Conservation (phyloP, 2,113 vertebrate genomes). For the Paracanthobrama guichenoti region DNA sequence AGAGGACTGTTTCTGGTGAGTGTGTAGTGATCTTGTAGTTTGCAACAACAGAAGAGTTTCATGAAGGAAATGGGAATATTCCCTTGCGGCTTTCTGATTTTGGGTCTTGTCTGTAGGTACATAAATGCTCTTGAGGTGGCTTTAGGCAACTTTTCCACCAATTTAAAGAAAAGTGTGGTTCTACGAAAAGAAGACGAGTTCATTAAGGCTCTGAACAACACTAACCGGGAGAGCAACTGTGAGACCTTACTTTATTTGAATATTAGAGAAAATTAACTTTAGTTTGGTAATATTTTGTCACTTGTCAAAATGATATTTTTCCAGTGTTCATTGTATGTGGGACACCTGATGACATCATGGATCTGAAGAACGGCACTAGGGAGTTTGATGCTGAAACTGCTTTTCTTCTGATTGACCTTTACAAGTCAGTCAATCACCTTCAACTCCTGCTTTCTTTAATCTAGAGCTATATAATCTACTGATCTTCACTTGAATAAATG, state of each 20-base stretch:
- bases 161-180: conserved; percentile 59
- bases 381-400: conserved; percentile 72
- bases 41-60: neutral
- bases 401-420: conserved; percentile 90
- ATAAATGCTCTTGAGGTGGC: conserved; percentile 84
- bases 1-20: conserved; percentile 91
- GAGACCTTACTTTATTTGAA: conserved; percentile 56
- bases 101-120: conserved; percentile 79
- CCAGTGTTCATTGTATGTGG: conserved; percentile 91
- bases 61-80: neutral
- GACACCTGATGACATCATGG: conserved; percentile 66
- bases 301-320: conserved; percentile 22
- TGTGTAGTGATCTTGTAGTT: neutral
- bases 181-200: conserved; percentile 72
- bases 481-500: neutral
- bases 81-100: neutral
- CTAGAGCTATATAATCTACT: neutral
- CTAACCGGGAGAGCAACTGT: conserved; percentile 84
- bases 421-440: conserved; percentile 82
- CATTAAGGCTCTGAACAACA: conserved; percentile 53
- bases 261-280: neutral
- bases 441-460: conserved; percentile 7
- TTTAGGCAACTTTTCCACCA: conserved; percentile 69
- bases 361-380: conserved; percentile 59
- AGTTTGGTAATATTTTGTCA: neutral